These are phyloP conservation scores for Monochamus saltuarius DNA, from an alignment of 1,140 invertebrate genomes.

Conservation along the genomic window DNA sequence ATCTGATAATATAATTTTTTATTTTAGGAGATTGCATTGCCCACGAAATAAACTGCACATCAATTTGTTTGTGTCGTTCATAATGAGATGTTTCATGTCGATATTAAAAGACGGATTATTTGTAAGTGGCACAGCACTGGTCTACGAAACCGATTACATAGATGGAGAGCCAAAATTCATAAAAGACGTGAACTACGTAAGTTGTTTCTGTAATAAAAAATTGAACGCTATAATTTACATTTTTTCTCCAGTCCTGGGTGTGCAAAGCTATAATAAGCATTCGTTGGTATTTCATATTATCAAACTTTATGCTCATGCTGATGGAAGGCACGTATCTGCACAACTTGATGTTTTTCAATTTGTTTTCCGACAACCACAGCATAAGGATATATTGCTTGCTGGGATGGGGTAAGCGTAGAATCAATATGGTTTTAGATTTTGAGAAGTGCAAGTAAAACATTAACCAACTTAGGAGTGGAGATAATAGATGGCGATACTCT, in stretches of 20 bases:
- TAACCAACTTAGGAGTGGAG: not conserved
- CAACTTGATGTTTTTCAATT: constrained; percentile 72
- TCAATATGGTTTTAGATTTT: too few relatives aligned
- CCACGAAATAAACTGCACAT: constrained; percentile 69
- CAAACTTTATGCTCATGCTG: constrained; percentile 80
- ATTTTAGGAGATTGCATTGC: constrained; percentile 62
- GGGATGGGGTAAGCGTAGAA: constrained; percentile 69
- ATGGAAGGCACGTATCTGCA: constrained; percentile 83
- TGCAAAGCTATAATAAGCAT: constrained; percentile 70
- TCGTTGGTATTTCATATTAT: constrained; percentile 72
- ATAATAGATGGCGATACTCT: not conserved
- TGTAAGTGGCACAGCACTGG: constrained; percentile 58
- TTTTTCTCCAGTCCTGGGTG: constrained; percentile 66
- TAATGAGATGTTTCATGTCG: constrained; percentile 62
- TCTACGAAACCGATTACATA: constrained; percentile 36
- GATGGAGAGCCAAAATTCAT: constrained; percentile 37
- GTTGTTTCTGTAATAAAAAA: constrained; percentile 47
- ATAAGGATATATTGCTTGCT: constrained; percentile 67
- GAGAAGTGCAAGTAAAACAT: too few relatives aligned
- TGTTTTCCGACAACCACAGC: constrained; percentile 70
- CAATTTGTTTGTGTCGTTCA: constrained; percentile 68
- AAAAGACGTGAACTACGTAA: constrained; percentile 58
- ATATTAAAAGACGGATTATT: constrained; percentile 63
- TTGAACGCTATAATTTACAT: constrained; percentile 49
- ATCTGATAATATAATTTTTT: constrained; percentile 5